Conservation (phyloP, 92 coral and sea anemone species). For the Paramuricea clavata region DNA sequence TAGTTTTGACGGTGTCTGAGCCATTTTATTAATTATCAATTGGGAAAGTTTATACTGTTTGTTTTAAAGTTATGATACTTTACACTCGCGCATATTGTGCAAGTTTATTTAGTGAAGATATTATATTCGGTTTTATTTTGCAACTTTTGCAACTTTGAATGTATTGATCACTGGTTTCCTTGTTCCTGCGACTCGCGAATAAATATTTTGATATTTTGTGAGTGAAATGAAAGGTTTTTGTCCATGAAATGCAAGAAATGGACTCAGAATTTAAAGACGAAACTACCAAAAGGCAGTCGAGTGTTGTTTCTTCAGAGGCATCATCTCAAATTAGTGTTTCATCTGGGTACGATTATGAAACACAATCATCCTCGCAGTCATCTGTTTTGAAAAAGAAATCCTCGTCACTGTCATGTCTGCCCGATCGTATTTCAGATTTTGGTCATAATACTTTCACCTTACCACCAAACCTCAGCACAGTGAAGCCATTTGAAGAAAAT, state of each 20-base stretch:
- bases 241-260: constrained; percentile 16
- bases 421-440: background rate
- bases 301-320: constrained; percentile 5
- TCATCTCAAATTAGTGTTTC: background rate
- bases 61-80: constrained; percentile 3
- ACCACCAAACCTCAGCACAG: constrained; percentile 23
- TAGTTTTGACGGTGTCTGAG: constrained; percentile 3
- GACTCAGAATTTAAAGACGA: constrained; percentile 12
- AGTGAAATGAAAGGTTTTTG: background rate
- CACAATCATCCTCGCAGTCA: background rate
- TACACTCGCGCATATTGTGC: background rate
- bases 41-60: constrained; percentile 5
- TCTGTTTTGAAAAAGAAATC: background rate
- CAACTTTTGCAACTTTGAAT: background rate
- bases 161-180: background rate
- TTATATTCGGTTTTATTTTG: constrained; percentile 4
- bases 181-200: background rate
- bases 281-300: background rate
- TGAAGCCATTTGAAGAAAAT: constrained; percentile 15
- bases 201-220: background rate
- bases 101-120: background rate
- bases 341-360: background rate
- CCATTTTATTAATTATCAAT: background rate
- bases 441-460: background rate
- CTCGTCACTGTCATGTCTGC: constrained; percentile 22